Conservation (phyloP, 2,888 invertebrate genomes). For the Diloba caeruleocephala region DNA sequence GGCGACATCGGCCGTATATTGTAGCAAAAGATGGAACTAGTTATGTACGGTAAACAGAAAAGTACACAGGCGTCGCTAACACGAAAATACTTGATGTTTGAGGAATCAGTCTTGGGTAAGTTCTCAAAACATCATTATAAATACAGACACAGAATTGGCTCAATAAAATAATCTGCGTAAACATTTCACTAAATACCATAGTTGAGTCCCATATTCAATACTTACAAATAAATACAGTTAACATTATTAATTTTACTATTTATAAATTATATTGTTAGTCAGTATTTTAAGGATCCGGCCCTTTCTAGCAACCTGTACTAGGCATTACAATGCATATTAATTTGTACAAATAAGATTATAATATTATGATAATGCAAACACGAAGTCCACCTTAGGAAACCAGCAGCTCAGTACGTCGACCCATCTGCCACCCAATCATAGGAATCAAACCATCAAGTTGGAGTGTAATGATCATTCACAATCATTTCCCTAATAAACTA, state of each 20-base stretch:
- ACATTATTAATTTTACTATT: constrained; percentile 67
- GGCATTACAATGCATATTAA: constrained; percentile 61
- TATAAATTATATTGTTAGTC: constrained; percentile 73
- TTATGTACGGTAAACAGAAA: constrained; percentile 39
- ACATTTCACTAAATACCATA: constrained; percentile 85
- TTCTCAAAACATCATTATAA: constrained; percentile 74
- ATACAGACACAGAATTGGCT: constrained; percentile 79
- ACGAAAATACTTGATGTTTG: constrained; percentile 64
- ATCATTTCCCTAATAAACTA: constrained; percentile 52
- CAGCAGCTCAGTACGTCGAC: constrained; percentile 37
- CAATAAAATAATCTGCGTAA: constrained; percentile 70
- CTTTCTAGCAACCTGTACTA: constrained; percentile 81
- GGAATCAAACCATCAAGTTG: constrained; percentile 32
- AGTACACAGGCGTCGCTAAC: constrained; percentile 42
- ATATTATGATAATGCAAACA: constrained; percentile 68
- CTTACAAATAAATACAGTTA: constrained; percentile 80
- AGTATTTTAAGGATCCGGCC: constrained; percentile 79
- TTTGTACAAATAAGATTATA: constrained; percentile 73
- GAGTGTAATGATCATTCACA: constrained; percentile 24
- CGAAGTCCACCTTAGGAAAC: constrained; percentile 51
- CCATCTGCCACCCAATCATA: constrained; percentile 29
- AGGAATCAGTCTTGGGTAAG: constrained; percentile 83
- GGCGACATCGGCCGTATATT: constrained; percentile 1
- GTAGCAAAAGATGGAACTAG: constrained; percentile 7
- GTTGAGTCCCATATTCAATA: constrained; percentile 87